These are phyloP conservation scores for Chascanopsetta lugubris DNA, from an alignment of 2,113 vertebrate genomes.

Conservation along the genomic window DNA sequence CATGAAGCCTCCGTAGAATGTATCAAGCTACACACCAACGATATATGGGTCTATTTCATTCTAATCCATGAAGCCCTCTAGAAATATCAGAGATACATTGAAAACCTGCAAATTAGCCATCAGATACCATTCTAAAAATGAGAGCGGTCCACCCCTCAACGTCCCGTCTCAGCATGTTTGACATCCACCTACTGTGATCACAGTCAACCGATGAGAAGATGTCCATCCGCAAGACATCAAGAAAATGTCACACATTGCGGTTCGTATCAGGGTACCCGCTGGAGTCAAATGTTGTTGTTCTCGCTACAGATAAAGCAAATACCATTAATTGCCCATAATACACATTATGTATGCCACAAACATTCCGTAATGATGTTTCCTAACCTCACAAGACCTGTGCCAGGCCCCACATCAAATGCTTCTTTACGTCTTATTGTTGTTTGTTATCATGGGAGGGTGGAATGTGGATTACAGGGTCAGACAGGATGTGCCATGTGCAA, in stretches of 20 bases:
- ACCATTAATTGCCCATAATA: too few relatives aligned
- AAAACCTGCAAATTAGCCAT: background rate
- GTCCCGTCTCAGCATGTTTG: background rate
- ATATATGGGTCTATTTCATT: background rate
- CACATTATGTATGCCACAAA: background rate
- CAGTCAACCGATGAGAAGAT: background rate
- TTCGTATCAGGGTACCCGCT: too few relatives aligned
- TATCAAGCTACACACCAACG: too few relatives aligned
- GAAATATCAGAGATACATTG: background rate
- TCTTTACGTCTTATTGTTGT: background rate
- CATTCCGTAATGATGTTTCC: background rate
- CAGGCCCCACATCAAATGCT: background rate
- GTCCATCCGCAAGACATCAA: too few relatives aligned
- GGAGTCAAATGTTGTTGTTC: too few relatives aligned
- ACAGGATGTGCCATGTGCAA: constrained; percentile 6
- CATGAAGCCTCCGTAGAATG: background rate
- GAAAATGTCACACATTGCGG: too few relatives aligned
- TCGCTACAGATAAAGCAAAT: too few relatives aligned
- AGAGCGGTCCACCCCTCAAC: background rate
- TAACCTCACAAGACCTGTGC: background rate
- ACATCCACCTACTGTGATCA: background rate
- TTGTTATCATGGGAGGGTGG: background rate
- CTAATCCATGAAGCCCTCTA: background rate
- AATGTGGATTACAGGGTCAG: background rate
- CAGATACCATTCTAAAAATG: background rate